phyloP scores from a whole-genome alignment of 2,888 invertebrate genomes.

The Myopa tessellatipennis region DNA sequence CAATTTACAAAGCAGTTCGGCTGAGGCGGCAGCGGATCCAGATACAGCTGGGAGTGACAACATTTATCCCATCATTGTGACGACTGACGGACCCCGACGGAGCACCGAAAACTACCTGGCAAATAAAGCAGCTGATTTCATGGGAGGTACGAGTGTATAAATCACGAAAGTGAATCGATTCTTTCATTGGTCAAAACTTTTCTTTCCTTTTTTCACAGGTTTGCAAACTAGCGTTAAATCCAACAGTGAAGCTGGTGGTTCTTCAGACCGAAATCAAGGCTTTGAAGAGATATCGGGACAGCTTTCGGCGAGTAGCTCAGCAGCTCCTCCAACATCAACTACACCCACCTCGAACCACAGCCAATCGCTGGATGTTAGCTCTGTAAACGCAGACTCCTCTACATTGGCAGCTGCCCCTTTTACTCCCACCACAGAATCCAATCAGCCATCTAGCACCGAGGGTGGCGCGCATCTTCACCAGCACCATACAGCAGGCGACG shows the following conservation, averaged over 20 bases:
- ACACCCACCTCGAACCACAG: neutral
- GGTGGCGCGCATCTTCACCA: slow-evolving; percentile 30
- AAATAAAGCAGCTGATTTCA: too few species aligned
- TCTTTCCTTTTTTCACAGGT: neutral
- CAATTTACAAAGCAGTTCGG: slow-evolving; percentile 11
- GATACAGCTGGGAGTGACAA: slow-evolving; percentile 63
- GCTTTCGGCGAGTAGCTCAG: neutral
- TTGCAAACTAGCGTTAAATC: neutral
- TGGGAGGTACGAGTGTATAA: too few species aligned
- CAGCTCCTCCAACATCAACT: neutral
- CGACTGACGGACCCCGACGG: slow-evolving; percentile 58
- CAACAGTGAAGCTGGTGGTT: too few species aligned
- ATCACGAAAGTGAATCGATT: neutral
- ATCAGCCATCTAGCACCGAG: slow-evolving; percentile 49
- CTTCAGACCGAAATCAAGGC: neutral
- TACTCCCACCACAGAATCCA: neutral
- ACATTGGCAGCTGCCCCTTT: too few species aligned
- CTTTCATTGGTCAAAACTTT: neutral
- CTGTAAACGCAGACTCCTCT: neutral
- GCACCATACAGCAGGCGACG: slow-evolving; percentile 55
- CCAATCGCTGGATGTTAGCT: neutral
- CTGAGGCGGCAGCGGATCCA: slow-evolving; percentile 54
- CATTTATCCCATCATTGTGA: slow-evolving; percentile 61
- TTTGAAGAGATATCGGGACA: neutral
- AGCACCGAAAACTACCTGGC: slow-evolving; percentile 42